These are phyloP conservation scores for Saxidomus purpurata DNA, from an alignment of 1,140 invertebrate species.

Conservation along the genomic window DNA sequence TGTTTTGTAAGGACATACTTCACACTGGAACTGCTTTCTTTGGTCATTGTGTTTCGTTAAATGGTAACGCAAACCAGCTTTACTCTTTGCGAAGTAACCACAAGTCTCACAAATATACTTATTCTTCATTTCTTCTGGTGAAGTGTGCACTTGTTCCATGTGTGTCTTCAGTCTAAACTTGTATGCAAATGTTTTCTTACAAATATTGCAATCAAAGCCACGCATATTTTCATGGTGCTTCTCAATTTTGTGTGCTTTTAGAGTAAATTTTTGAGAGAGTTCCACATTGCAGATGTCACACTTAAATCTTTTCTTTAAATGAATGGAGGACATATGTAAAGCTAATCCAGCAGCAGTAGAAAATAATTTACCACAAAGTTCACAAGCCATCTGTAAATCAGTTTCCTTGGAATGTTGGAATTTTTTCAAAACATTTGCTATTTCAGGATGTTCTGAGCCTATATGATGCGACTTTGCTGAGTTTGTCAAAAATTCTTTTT, in stretches of 20 bases:
- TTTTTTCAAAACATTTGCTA: neutral
- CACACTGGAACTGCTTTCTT: neutral
- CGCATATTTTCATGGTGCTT: neutral
- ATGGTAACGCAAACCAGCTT: neutral
- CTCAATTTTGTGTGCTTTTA: conserved; percentile 14
- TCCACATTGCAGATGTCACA: conserved; percentile 22
- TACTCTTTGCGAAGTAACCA: neutral
- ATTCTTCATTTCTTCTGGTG: neutral
- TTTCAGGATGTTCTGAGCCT: neutral
- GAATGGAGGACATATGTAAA: neutral
- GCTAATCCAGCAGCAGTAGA: neutral
- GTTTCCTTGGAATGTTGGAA: neutral
- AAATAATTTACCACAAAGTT: conserved; percentile 11
- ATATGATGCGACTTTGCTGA: neutral
- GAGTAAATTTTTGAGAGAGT: neutral
- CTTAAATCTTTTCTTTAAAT: conserved; percentile 11
- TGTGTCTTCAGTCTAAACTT: neutral
- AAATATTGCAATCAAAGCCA: conserved; percentile 7
- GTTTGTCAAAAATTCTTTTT: neutral
- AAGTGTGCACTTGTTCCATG: neutral
- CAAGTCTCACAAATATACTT: conserved; percentile 22
- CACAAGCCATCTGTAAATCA: neutral
- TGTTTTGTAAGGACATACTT: neutral
- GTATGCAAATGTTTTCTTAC: conserved; percentile 27
- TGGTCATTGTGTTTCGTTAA: neutral